Conservation (phyloP, 2,113 vertebrate species). For the Lepus timidus region DNA sequence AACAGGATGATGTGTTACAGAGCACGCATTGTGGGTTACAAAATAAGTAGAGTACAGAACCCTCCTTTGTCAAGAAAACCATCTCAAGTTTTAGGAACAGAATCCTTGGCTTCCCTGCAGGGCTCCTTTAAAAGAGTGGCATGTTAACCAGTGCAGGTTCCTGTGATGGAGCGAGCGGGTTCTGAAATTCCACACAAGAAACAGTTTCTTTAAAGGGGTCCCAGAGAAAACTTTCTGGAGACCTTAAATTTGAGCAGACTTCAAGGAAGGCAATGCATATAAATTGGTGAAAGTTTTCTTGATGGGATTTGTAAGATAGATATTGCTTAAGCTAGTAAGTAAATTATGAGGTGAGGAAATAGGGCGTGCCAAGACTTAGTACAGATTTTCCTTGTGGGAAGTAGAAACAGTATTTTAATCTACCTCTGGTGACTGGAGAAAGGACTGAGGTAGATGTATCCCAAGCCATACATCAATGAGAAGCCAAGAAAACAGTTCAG, state of each 20-base stretch:
- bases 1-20: not conserved
- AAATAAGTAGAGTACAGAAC: not conserved
- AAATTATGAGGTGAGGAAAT: not conserved
- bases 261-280: not conserved
- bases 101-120: not conserved
- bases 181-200: not conserved
- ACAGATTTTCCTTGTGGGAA: not conserved
- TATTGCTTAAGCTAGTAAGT: not conserved
- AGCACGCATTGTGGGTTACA: not conserved
- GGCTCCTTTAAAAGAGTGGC: not conserved
- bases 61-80: conserved; percentile 10
- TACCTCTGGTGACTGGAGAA: not conserved
- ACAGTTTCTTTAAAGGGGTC: not conserved
- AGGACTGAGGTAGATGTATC: not conserved
- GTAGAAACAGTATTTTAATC: not conserved
- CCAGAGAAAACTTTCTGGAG: not conserved
- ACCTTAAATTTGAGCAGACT: not conserved
- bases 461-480: not conserved
- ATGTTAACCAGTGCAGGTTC: not conserved
- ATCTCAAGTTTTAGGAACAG: conserved; percentile 1
- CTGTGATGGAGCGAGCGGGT: not conserved
- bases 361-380: not conserved
- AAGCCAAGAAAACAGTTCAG: not conserved
- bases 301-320: not conserved
- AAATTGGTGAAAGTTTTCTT: not conserved